Conservation (phyloP, 2,113 vertebrate species). For the Gavia stellata region DNA sequence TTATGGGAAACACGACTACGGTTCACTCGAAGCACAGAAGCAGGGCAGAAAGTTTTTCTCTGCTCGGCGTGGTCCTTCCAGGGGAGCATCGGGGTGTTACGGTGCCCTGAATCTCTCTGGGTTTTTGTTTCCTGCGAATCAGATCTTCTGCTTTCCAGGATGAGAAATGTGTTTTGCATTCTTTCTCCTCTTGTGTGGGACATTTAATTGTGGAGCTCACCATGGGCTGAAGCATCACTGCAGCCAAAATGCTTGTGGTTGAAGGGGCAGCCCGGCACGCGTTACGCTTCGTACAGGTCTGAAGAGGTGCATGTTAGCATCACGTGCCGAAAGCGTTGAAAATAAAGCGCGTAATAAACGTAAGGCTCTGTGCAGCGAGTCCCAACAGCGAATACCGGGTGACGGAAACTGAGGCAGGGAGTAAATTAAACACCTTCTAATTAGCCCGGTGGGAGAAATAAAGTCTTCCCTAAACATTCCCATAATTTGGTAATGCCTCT, state of each 20-base stretch:
- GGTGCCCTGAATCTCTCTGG: conserved; percentile 27
- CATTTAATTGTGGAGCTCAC: conserved; percentile 34
- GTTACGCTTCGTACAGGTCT: background rate
- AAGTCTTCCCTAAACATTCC: conserved; percentile 43
- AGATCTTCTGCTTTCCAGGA: conserved; percentile 3
- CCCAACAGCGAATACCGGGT: background rate
- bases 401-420: conserved; percentile 39
- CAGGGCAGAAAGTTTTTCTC: conserved; percentile 56
- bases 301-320: conserved; percentile 25
- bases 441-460: conserved; percentile 17
- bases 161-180: conserved; percentile 10
- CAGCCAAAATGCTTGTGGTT: background rate
- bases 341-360: background rate
- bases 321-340: conserved; percentile 16
- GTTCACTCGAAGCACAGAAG: conserved; percentile 56
- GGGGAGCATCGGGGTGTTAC: conserved; percentile 5
- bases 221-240: background rate
- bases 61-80: conserved; percentile 28
- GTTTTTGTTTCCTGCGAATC: conserved; percentile 12
- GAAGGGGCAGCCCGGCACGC: background rate
- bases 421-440: conserved; percentile 26
- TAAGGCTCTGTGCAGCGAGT: background rate
- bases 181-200: conserved; percentile 2
- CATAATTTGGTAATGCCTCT: conserved; percentile 34
- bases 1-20: conserved; percentile 65